A percentile compares a stretch with the other conserved stretches of the same genome.
phyloP scores from a whole-genome alignment of 2,113 vertebrate genomes.

The Arizona elegans region DNA sequence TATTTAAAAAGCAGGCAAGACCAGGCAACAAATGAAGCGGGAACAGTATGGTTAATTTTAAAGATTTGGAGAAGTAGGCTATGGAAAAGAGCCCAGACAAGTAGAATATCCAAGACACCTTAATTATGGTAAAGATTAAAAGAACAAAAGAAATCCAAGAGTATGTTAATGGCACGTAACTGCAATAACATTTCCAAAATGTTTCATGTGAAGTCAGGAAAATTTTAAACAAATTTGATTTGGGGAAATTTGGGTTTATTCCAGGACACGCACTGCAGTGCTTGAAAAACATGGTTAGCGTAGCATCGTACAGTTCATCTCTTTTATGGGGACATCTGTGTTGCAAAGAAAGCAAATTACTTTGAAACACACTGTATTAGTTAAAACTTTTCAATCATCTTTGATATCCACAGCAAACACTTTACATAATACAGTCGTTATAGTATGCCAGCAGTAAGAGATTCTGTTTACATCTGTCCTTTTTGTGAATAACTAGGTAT shows the following conservation, averaged over 20 bases:
- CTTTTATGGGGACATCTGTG: slow-evolving; percentile 75
- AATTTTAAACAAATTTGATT: slow-evolving; percentile 57
- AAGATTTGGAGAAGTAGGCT: not conserved
- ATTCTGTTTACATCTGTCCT: slow-evolving; percentile 47
- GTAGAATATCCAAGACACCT: not conserved
- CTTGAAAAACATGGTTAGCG: slow-evolving; percentile 55
- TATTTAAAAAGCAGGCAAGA: not conserved
- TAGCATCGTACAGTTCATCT: slow-evolving; percentile 58
- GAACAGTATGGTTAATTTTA: not conserved
- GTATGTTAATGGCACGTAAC: slow-evolving; percentile 34
- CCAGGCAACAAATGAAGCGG: not conserved
- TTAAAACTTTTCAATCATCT: slow-evolving; percentile 69
- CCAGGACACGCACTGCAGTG: slow-evolving; percentile 44
- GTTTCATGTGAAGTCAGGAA: slow-evolving; percentile 39
- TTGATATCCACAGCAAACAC: slow-evolving; percentile 63
- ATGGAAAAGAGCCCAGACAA: not conserved
- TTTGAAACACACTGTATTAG: slow-evolving; percentile 70
- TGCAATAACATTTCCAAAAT: slow-evolving; percentile 36
- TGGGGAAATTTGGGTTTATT: slow-evolving; percentile 62
- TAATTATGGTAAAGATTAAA: slow-evolving; percentile 27
- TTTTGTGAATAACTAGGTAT: not conserved
- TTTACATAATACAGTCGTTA: slow-evolving; percentile 58
- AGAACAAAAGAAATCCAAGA: slow-evolving; percentile 11
- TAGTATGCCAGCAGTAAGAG: slow-evolving; percentile 42
- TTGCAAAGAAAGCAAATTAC: slow-evolving; percentile 71